phyloP scores from a whole-genome alignment of 1,140 invertebrate genomes.

The Euwallacea similis region DNA sequence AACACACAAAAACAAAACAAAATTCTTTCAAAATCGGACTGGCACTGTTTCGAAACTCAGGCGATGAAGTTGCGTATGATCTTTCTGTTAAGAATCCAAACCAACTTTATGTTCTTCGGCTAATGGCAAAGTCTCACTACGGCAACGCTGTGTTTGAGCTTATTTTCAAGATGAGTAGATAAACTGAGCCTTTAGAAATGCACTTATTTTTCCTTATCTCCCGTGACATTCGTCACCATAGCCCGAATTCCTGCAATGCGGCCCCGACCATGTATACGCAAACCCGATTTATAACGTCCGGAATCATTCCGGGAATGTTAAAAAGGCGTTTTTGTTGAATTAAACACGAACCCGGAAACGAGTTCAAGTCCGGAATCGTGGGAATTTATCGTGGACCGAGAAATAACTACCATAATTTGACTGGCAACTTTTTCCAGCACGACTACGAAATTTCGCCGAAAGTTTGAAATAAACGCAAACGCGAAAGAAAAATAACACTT shows the following conservation, averaged over 20 bases:
- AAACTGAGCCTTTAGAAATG: slow-evolving; percentile 6
- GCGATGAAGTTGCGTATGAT: neutral
- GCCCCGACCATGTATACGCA: slow-evolving; percentile 5
- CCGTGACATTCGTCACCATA: slow-evolving; percentile 12
- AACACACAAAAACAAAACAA: neutral
- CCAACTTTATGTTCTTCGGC: neutral
- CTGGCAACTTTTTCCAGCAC: neutral
- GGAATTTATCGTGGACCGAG: neutral
- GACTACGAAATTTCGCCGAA: neutral
- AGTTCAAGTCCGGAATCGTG: slow-evolving; percentile 1
- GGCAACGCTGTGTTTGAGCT: neutral
- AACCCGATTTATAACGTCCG: slow-evolving; percentile 14
- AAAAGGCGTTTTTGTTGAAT: slow-evolving; percentile 20
- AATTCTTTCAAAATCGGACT: neutral
- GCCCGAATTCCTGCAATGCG: slow-evolving; percentile 9
- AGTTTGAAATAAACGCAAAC: neutral
- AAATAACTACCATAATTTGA: neutral
- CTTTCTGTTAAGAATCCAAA: neutral
- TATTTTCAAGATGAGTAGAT: slow-evolving; percentile 10
- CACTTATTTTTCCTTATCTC: slow-evolving; percentile 17
- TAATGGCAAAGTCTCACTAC: neutral
- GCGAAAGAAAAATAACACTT: slow-evolving; percentile 2
- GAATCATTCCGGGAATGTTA: slow-evolving; percentile 16
- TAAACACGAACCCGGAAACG: slow-evolving; percentile 9
- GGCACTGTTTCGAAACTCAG: neutral